Base-by-base conservation (phyloP, 2,797 vertebrate genomes). In the Danionella dracula region DNA sequence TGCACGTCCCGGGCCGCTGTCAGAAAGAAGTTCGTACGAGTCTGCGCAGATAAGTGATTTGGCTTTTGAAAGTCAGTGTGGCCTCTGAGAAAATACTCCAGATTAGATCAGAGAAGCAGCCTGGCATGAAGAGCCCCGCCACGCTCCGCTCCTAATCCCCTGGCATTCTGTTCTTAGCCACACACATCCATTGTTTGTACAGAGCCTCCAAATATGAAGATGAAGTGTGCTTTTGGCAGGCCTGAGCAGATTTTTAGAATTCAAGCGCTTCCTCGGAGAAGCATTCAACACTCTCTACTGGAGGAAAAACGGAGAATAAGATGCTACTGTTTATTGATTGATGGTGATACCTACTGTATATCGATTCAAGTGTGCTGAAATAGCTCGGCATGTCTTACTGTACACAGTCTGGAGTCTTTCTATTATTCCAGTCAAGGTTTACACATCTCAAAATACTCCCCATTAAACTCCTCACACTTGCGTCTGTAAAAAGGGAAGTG, bases 221-320 rank as follows among this genome's bases (percentile, higher is more conserved):
- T n/a, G 5, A 53, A 9, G 0, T 42, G 37, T 53, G 37, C 15
- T 12, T 57, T 42, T n/a, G 20, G 48, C 48, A 7, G 45, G 8
- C 1, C 21, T 51, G 12, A 32, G 15, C 8, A 17, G 17, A 50
- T 50, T 45, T 40, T 35, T 17, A 7, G 34, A 21, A 37, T 15
- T 1, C 4, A n/a, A 34, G 19, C 1, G 1, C 32, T 65, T 46
- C 23, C 41, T 37, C 81, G 60, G 75, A 65, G 78, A 80, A 69
- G 80, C 75, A 73, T 76, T 83, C 74, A 84, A 73, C 82, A 56
- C 85, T 81, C 81, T 84, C 85, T 87, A 85, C 84, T 85, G 84
- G 84, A 71, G 60, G 70, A 78, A 73, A 4, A 35, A 35, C 6
- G 38, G n/a, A 2, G 53, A 74, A 19, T 41, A 7, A 8, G 32